Conservation (phyloP, 2,797 vertebrate species). For the Clarias platycephalus region DNA sequence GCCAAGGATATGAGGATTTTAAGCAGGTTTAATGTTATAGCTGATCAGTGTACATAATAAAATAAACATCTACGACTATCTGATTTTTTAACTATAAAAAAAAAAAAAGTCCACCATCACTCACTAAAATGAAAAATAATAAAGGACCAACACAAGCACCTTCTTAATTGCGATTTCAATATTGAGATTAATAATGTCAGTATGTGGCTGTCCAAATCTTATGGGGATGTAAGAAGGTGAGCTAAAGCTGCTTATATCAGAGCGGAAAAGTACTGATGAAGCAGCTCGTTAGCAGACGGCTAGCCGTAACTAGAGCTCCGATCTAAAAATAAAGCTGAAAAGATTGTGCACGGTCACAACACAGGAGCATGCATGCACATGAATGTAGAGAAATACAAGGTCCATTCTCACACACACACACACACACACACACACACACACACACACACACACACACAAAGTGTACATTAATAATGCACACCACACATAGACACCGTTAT, state of each 20-base stretch:
- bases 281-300: slow-evolving; percentile 55
- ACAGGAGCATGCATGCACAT: slow-evolving; percentile 39
- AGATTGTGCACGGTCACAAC: not conserved
- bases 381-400: not conserved
- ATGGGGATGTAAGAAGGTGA: not conserved
- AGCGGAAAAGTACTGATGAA: slow-evolving; percentile 68
- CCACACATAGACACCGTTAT: too few relatives aligned
- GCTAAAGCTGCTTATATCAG: not conserved
- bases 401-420: too few relatives aligned
- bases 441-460: not conserved
- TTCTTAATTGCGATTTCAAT: not conserved
- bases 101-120: not conserved
- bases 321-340: slow-evolving; percentile 76
- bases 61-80: not conserved
- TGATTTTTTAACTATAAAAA: not conserved
- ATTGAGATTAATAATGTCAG: too few relatives aligned
- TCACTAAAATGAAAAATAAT: not conserved
- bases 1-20: too few relatives aligned
- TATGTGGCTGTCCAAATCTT: not conserved
- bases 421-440: not conserved
- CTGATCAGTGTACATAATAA: not conserved
- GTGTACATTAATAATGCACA: not conserved
- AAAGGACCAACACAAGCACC: too few relatives aligned
- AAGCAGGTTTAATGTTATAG: too few relatives aligned
- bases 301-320: slow-evolving; percentile 70